A percentile compares a stretch with the other conserved stretches of the same genome.
Conservation (phyloP, 2,113 vertebrate species). For the Bucco capensis region DNA sequence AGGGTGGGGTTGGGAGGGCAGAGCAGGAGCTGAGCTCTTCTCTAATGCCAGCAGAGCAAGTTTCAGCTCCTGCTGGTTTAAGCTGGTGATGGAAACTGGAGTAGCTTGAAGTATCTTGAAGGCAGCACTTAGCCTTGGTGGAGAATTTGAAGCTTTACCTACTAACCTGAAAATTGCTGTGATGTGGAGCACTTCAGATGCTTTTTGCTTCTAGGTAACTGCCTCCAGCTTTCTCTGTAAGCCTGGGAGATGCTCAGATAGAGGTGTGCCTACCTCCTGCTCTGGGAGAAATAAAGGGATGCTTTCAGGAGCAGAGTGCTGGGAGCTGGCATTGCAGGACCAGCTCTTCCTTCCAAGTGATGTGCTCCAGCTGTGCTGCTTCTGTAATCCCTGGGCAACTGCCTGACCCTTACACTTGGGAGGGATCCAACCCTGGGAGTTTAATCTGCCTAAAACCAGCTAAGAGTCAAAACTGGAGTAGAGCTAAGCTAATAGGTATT, state of each 20-base stretch:
- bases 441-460: conserved; percentile 68
- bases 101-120: background rate
- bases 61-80: background rate
- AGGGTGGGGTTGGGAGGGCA: fast-evolving
- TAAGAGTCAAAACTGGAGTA: conserved; percentile 43
- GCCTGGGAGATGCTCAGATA: background rate
- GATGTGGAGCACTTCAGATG: background rate
- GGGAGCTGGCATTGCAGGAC: background rate
- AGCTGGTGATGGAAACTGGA: background rate
- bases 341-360: background rate
- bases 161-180: background rate
- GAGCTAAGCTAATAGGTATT: conserved; percentile 67
- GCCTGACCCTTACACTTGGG: conserved; percentile 1
- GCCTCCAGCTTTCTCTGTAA: background rate
- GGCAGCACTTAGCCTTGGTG: background rate
- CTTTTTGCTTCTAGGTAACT: background rate
- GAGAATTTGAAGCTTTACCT: background rate
- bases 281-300: background rate
- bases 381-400: background rate
- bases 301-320: background rate
- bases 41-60: background rate
- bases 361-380: background rate
- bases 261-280: background rate
- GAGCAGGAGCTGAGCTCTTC: background rate
- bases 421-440: conserved; percentile 46